Base-by-base conservation (phyloP, 2,797 vertebrate genomes). In the Gallinago stenura region DNA sequence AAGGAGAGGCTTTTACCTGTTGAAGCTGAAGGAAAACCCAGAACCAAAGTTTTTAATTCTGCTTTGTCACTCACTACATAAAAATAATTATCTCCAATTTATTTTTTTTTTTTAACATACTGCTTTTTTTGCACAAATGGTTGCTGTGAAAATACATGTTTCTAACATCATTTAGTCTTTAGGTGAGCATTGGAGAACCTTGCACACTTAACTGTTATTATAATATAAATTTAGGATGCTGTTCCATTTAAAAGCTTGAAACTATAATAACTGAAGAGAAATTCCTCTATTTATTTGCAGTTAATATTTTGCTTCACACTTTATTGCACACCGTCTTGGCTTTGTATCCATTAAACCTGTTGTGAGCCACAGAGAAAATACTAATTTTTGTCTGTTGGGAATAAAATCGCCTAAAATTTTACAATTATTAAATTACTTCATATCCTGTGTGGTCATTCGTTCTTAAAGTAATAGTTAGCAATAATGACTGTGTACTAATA, bases 401-500 rank as follows among this genome's bases (percentile, higher is more conserved):
- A 95, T 93, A 96, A 88, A 41, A 46, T 54, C 90, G 90, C n/a
- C 54, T 81, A 62, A 94, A 96, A 93, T 97, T 97, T 95, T 92
- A 87, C 70, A 87, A 87, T 95, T 96, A 92, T 94, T 96, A 89
- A 84, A 96, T 95, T 95, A 88, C 58, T 95, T 95, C 39, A 62
- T 95, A 76, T 80, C 41, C 79, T 93, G 21, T 70, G 88, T 89
- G 92, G 85, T 91, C 93, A 97, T 95, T 97, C 88, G 94, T 94
- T 97, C 66, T 95, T 96, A 90, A 94, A 95, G 56, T 56, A 94
- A 81, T 77, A 92, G 85, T 82, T 86, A 93, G 80, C 85, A 96
- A 84, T 97, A 97, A 97, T 94, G 75, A 93, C 76, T 98, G 87
- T 81, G 86, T 77, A 72, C 48, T 96, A 97, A 98, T 94, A 97